Conservation (phyloP, 2,797 vertebrate species). For the Phoxinus dragarum region DNA sequence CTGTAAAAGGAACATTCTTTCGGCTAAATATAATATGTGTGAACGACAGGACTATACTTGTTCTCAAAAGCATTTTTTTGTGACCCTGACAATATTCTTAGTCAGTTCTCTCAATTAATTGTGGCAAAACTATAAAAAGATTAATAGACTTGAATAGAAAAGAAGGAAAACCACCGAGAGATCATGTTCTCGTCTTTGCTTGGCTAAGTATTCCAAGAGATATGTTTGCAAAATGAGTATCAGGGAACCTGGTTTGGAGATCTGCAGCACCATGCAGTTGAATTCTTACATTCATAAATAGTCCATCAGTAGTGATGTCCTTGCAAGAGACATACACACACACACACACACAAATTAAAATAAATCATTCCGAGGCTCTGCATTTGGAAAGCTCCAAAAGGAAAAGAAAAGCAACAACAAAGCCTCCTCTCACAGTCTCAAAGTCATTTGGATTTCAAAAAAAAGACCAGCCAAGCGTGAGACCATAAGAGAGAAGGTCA, state of each 20-base stretch:
- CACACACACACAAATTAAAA: neutral
- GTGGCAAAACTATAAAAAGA: slow-evolving; percentile 18
- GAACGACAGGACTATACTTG: slow-evolving; percentile 28
- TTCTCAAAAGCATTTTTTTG: slow-evolving; percentile 16
- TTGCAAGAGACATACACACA: neutral
- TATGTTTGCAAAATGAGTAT: slow-evolving; percentile 41
- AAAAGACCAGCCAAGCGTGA: slow-evolving; percentile 31
- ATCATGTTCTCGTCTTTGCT: slow-evolving; percentile 14
- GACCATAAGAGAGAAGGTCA: slow-evolving; percentile 6
- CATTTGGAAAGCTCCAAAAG: slow-evolving; percentile 6
- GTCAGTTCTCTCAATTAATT: neutral
- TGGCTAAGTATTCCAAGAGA: slow-evolving; percentile 48
- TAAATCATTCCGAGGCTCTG: slow-evolving; percentile 7
- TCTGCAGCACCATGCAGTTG: slow-evolving; percentile 57
- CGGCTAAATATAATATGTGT: slow-evolving; percentile 11
- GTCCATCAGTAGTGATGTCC: slow-evolving; percentile 9
- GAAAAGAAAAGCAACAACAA: neutral
- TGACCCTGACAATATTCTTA: slow-evolving; percentile 11
- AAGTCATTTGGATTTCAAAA: slow-evolving; percentile 35
- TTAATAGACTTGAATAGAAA: slow-evolving; percentile 17
- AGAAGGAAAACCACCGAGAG: slow-evolving; percentile 12
- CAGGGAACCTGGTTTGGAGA: slow-evolving; percentile 45
- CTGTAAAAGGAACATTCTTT: slow-evolving; percentile 27
- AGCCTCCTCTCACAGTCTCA: slow-evolving; percentile 28
- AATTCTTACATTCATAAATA: slow-evolving; percentile 52